Evolutionary conservation across 2,888 invertebrate species (phyloP), one percentile per base, ranked within the genome.

Genomic region (Zygogramma bicolorata): DNA sequence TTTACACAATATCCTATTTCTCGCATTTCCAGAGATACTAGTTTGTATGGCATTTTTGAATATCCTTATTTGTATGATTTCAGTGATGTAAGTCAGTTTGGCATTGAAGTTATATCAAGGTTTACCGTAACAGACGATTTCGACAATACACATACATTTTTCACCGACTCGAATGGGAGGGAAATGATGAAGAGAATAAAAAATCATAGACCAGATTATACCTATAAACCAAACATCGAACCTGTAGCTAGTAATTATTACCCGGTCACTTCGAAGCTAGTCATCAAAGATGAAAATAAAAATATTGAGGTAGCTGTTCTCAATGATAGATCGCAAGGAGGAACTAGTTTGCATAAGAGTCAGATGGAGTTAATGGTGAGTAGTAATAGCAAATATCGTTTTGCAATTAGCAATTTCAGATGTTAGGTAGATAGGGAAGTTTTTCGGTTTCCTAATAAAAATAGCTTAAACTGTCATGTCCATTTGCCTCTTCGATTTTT

Each of bases 131-230:
- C n/a, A 10, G 34, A 88, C 61, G 53, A 53, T 1, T 68, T 74
- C 72, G 10, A 75, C 13, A 77, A 76, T 60, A 62, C 76, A 10
- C 65, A 68, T 2, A 69, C 84, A 0, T 95, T 94, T 86, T 93
- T 89, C 86, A 95, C 95, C 0, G 95, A 95, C 86, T 90, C 94
- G n/a, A 95, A 95, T 84, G 93, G 93, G 0, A 86, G 94, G 18
- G 92, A 94, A 85, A 90, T 92, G 86, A 86, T 93, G 76, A 88
- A 89, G 81, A 85, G 94, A 74, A 87, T 85, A 5, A 89, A 90
- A 70, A 88, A 91, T 86, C 88, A 88, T 66, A 88, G 92, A 60
- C 88, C 90, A 1, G 89, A 91, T 0, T 92, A 92, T 90, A 83
- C 88, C 75, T 87, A 89, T 68, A 69, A 79, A 38, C 58, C 74